phyloP scores from a whole-genome alignment of 1,140 invertebrate genomes.

The Trinorchestia longiramus region DNA sequence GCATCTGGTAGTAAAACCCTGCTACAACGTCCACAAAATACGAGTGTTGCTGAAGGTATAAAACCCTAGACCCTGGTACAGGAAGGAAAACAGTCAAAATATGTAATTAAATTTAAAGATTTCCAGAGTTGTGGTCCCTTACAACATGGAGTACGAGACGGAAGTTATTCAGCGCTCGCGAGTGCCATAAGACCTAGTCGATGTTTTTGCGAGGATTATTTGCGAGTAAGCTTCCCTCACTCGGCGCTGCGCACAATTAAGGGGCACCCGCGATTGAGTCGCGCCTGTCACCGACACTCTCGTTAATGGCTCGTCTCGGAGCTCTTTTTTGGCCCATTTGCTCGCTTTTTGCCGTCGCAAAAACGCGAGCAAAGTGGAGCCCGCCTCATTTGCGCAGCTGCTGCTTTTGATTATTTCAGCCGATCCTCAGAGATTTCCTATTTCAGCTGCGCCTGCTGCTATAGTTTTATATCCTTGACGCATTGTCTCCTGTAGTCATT shows the following conservation, averaged over 20 bases:
- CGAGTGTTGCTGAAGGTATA: background rate
- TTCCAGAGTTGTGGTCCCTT: background rate
- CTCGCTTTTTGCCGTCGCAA: background rate
- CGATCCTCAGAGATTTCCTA: background rate
- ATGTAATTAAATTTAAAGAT: background rate
- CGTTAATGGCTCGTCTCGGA: background rate
- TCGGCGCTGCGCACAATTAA: conserved; percentile 2
- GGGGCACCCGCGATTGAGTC: conserved; percentile 3
- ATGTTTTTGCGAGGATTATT: conserved; percentile 1
- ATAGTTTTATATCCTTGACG: background rate
- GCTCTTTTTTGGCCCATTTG: background rate
- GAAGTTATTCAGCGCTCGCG: no score
- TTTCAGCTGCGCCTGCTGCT: background rate
- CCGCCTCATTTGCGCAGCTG: background rate
- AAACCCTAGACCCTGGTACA: background rate
- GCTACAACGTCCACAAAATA: background rate
- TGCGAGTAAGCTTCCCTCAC: background rate
- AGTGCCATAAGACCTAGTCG: background rate
- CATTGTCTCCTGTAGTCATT: background rate
- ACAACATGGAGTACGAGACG: background rate
- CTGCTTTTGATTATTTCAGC: background rate
- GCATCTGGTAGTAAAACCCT: background rate
- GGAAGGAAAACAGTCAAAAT: background rate
- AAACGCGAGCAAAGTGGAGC: background rate
- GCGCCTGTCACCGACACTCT: conserved; percentile 32